Evolutionary conservation across 2,888 invertebrate genomes (phyloP), one percentile per base, ranked within the genome.

Genomic region (Brachycybe producta): DNA sequence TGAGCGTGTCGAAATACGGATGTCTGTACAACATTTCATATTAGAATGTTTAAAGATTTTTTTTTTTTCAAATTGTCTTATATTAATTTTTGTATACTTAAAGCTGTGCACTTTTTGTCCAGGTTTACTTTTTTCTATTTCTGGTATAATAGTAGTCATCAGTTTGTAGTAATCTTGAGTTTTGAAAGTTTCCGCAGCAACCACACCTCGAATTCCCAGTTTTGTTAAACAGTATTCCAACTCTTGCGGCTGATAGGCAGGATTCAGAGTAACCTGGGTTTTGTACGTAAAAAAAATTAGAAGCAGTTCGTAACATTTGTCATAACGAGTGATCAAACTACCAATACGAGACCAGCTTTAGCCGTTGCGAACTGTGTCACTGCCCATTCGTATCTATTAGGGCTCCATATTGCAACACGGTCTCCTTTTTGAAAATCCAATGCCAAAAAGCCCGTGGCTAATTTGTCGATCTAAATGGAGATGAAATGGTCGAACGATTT

Each of bases 381-480:
- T 53, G 80, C 74, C 88, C 88, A 91, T 61, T 85, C 80, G 40
- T 75, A 64, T 30, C 72, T 70, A 66, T 86, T 90, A 1, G 85
- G 84, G 0, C 80, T 77, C 82, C 84, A 86, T 21, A 90, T 70
- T 0, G 81, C 88, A 2, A 91, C 62, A 8, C 81, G 68, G 61
- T 90, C 87, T 0, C 84, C 84, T 28, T 67, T 72, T 49, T 75
- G 63, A 17, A 87, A 60, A 0, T 86, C 86, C 23, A 84, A 59
- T 32, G 75, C 73, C 13, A 73, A 58, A 1, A 88, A 70, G 1
- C 83, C 82, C 1, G 80, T 79, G 0, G 84, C 85, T 3, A 86
- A 61, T 26, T 41, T 49, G n/a, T 39, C 21, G 24, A 41, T 41
- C 41, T 41, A 41, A 40, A 5, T 40, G 5, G n/a, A n/a, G n/a